Percentiles rank a stretch among this genome's conserved stretches.
Evolutionary conservation across 2,888 invertebrate genomes (phyloP).

Genomic region (Drosophila percnosoma): DNA sequence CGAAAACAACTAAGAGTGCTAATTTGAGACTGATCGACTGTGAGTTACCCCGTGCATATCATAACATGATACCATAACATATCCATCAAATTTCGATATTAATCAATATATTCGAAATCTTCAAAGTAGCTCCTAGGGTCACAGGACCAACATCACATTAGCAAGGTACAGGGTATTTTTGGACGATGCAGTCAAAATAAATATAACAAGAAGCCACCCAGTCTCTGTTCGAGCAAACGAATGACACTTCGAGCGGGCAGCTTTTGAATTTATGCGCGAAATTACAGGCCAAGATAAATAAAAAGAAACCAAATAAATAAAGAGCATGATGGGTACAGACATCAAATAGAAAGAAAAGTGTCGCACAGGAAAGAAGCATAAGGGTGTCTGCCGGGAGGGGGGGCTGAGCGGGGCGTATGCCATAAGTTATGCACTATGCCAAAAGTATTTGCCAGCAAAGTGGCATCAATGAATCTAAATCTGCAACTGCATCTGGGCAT

Average conservation of each 20-base stretch:
- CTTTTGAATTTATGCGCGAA: constrained; percentile 73
- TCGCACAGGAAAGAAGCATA: constrained; percentile 19
- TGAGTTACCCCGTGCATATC: not conserved
- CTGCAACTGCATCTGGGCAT: constrained; percentile 28
- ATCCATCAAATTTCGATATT: not conserved
- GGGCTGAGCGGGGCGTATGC: constrained; percentile 1
- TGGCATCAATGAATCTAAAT: constrained; percentile 77
- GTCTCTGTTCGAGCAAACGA: not conserved
- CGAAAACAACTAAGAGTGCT: constrained; percentile 22
- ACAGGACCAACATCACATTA: not conserved
- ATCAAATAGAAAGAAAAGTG: constrained; percentile 71
- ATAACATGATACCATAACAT: not conserved
- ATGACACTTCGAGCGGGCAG: constrained; percentile 51
- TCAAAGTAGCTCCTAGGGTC: not conserved
- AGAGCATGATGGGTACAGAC: constrained; percentile 63
- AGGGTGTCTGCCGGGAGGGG: not conserved
- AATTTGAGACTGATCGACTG: not conserved
- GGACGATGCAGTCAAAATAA: constrained; percentile 62
- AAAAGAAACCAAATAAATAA: constrained; percentile 55
- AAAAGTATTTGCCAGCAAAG: constrained; percentile 75
- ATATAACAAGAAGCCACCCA: constrained; percentile 25
- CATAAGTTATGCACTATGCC: constrained; percentile 66
- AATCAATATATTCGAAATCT: not conserved
- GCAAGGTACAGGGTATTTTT: constrained; percentile 10
- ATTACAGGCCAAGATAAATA: constrained; percentile 71